phyloP scores from a whole-genome alignment of 2,797 vertebrate genomes.

The Pelochelys cantorii region DNA sequence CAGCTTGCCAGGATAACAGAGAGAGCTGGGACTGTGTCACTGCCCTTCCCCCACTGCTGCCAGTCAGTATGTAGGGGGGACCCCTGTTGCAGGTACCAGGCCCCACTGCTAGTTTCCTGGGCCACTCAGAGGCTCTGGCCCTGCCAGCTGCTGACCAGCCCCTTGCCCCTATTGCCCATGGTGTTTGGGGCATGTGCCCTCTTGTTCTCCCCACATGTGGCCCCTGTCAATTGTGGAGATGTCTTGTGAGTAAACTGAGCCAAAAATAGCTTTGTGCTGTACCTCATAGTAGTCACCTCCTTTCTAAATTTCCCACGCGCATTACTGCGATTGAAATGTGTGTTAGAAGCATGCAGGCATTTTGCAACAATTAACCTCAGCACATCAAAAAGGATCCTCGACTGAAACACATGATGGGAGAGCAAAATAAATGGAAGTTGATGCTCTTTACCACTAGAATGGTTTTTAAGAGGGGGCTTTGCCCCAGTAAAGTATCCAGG shows the following conservation, averaged over 20 bases:
- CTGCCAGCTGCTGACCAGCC: too few species aligned
- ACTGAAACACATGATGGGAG: background rate
- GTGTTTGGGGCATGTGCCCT: too few species aligned
- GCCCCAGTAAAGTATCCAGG: background rate
- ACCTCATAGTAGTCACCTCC: background rate
- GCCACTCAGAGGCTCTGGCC: too few species aligned
- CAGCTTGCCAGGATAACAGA: too few species aligned
- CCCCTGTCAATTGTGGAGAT: background rate
- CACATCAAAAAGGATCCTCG: background rate
- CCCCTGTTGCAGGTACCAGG: too few species aligned
- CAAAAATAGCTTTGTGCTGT: rapidly evolving
- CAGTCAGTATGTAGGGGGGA: too few species aligned
- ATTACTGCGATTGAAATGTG: background rate
- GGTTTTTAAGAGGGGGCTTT: background rate
- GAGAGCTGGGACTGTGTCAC: too few species aligned
- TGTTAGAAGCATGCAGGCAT: background rate
- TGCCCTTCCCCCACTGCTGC: too few species aligned
- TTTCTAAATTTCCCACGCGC: background rate
- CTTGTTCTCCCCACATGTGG: too few species aligned
- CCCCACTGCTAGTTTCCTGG: too few species aligned
- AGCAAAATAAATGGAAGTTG: background rate
- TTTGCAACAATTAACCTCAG: background rate
- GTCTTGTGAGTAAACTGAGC: background rate
- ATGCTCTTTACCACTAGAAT: background rate
- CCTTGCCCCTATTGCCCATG: too few species aligned